Conservation (phyloP, 2,113 vertebrate genomes). For the Lasiurus cinereus region DNA sequence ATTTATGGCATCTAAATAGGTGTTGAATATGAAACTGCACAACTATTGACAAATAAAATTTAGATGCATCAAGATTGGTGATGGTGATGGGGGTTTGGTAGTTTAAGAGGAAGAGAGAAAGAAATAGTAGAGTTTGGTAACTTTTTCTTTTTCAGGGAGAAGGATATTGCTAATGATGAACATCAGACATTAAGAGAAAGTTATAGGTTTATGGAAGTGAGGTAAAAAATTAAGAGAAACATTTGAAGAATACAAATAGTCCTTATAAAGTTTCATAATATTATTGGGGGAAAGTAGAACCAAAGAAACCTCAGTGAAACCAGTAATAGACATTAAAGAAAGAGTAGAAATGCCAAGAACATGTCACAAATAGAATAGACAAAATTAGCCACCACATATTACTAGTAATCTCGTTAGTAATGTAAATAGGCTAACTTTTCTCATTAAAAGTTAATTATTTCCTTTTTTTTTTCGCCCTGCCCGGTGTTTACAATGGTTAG, state of each 20-base stretch:
- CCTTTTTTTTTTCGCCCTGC: too few species aligned
- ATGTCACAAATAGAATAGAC: background rate
- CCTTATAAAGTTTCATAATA: background rate
- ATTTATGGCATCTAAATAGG: background rate
- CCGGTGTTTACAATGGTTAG: too few species aligned
- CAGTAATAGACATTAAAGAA: background rate
- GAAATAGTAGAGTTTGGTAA: background rate
- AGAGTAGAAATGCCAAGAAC: background rate
- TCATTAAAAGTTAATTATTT: background rate
- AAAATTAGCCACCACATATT: background rate
- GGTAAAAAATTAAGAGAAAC: background rate
- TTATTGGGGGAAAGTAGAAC: background rate
- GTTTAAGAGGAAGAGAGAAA: background rate
- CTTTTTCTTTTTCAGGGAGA: background rate
- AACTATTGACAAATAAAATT: background rate
- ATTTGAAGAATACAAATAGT: background rate
- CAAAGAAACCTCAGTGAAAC: background rate
- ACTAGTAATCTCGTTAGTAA: background rate
- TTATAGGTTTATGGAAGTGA: background rate
- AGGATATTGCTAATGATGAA: background rate
- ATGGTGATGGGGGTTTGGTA: background rate
- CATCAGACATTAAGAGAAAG: background rate
- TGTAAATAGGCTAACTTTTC: background rate
- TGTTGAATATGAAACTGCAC: background rate
- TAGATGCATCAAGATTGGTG: background rate